Evolutionary conservation across 2,797 vertebrate species (phyloP).

Genomic region (Agapornis canus): DNA sequence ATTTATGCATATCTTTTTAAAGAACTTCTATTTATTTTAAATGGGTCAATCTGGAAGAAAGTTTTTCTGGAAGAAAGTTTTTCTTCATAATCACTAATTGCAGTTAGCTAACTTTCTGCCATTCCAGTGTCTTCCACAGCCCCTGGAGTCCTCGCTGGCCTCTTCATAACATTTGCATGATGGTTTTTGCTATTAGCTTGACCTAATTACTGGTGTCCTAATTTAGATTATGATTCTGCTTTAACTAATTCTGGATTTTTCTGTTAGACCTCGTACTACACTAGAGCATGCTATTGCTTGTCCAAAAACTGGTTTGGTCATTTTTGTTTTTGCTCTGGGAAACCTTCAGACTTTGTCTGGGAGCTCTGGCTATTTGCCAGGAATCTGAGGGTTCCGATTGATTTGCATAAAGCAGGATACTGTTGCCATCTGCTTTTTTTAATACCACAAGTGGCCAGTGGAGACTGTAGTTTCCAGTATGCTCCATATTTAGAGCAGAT

Average conservation of each 20-base stretch:
- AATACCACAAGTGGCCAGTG: not conserved
- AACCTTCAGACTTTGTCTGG: not conserved
- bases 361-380: not conserved
- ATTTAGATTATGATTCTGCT: slow-evolving; percentile 32
- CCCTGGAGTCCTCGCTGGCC: not conserved
- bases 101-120: slow-evolving; percentile 41
- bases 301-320: not conserved
- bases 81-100: slow-evolving; percentile 47
- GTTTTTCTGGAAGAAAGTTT: slow-evolving; percentile 14
- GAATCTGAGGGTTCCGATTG: not conserved
- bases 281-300: not conserved
- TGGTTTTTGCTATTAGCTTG: slow-evolving; percentile 50
- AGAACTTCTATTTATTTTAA: slow-evolving; percentile 51
- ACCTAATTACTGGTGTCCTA: slow-evolving; percentile 50
- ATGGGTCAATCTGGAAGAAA: slow-evolving; percentile 39
- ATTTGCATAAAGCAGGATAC: not conserved
- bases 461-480: not conserved
- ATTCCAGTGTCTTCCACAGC: not conserved
- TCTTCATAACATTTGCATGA: not conserved
- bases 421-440: not conserved
- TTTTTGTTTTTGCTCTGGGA: not conserved
- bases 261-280: not conserved
- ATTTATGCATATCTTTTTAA: slow-evolving; percentile 24
- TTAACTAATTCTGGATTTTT: slow-evolving; percentile 31
- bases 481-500: not conserved